Base-by-base conservation (phyloP, 2,888 invertebrate species). In the Yponomeuta evonymella region DNA sequence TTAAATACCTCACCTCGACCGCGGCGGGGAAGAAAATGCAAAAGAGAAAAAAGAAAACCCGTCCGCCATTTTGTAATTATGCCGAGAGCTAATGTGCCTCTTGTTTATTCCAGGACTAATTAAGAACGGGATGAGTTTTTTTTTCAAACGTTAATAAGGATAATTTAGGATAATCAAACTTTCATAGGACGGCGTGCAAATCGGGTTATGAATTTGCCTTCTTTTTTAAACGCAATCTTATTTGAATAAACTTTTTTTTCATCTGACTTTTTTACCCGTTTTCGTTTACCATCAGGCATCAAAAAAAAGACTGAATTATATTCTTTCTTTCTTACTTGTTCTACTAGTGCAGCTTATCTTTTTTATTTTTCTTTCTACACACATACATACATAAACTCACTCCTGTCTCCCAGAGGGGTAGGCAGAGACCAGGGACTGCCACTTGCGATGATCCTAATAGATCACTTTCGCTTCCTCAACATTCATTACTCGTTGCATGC, bases 21-120 rank as follows among this genome's bases (percentile, higher is more conserved):
- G 70, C 33, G 15, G 23, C 43, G n/a, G 70, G 62, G 29, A 70
- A 62, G 36, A 63, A 43, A 70, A 70, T 23, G 23, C 10, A n/a
- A 91, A 92, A 91, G 51, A 58, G 15, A 91, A 88, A 88, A 81
- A 76, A 81, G 64, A 69, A 71, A 72, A 64, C 73, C 73, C 72
- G 72, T 74, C 84, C 80, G 82, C 87, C 82, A 79, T 81, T 76
- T 81, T 82, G 89, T 88, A 92, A 91, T 92, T 91, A 91, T 90
- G 86, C 83, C 82, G 85, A 88, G 83, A 88, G 91, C 88, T 89
- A 91, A 91, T 90, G 88, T 87, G 87, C 88, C 88, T 83, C 86
- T 89, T 90, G 90, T 89, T 91, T 90, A 90, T 90, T 87, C 90
- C 87, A 85, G 81, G 86, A 87, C 90, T 90, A 92, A 92, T 91